These are phyloP conservation scores for Argya squamiceps DNA, from an alignment of 2,797 vertebrate species.

Conservation along the genomic window DNA sequence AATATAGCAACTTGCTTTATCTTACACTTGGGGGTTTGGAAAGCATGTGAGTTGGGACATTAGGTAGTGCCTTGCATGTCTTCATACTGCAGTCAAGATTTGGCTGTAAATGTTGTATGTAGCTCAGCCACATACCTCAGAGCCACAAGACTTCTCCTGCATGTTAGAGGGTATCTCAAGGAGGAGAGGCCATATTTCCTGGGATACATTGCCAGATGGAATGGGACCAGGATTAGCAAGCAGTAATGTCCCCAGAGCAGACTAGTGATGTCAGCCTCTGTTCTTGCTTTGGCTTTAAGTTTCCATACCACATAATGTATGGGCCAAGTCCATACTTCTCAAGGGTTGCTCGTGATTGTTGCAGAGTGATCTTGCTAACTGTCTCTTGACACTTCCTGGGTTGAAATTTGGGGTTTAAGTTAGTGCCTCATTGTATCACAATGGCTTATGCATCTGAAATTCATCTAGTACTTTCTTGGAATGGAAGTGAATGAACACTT, in stretches of 20 bases:
- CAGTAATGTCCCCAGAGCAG: not conserved
- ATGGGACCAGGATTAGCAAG: not conserved
- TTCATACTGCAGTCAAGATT: slow-evolving; percentile 5
- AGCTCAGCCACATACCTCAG: not conserved
- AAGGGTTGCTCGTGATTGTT: not conserved
- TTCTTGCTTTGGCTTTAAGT: not conserved
- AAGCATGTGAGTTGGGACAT: not conserved
- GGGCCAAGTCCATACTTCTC: not conserved
- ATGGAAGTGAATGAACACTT: slow-evolving; percentile 63
- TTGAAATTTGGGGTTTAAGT: slow-evolving; percentile 24
- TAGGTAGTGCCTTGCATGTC: slow-evolving; percentile 37
- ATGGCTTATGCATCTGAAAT: slow-evolving; percentile 22
- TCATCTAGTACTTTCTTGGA: slow-evolving; percentile 16
- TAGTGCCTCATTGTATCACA: slow-evolving; percentile 10
- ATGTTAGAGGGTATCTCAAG: not conserved
- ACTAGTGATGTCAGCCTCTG: not conserved
- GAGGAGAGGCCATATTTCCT: not conserved
- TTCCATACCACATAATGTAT: not conserved
- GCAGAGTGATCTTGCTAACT: not conserved
- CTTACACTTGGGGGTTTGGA: not conserved
- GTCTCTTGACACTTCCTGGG: not conserved
- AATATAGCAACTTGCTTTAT: not conserved
- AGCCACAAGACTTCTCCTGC: slow-evolving; percentile 26
- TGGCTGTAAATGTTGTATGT: slow-evolving; percentile 23
- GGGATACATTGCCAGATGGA: not conserved